Conservation (phyloP, 2,113 vertebrate species). For the Epinephelus lanceolatus region DNA sequence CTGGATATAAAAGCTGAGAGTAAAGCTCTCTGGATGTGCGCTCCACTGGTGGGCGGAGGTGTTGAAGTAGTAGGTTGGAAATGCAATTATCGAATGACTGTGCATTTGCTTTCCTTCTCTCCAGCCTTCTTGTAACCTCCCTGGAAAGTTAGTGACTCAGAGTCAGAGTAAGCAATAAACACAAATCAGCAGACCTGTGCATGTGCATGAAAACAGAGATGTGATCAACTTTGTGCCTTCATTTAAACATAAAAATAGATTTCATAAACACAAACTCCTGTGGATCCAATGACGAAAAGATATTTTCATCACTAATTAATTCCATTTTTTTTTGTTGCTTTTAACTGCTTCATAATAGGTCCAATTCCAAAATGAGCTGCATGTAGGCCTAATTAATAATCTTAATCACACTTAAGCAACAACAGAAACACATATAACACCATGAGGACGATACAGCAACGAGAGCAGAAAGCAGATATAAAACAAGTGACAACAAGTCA, state of each 20-base stretch:
- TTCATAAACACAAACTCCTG: background rate
- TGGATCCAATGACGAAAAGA: background rate
- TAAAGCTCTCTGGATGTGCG: background rate
- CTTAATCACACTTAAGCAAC: background rate
- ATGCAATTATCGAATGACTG: background rate
- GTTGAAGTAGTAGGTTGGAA: background rate
- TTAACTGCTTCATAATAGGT: no score
- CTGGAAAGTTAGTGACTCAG: background rate
- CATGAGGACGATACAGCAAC: background rate
- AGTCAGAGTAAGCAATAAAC: background rate
- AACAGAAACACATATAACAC: background rate
- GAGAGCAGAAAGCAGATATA: background rate
- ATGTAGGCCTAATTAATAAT: no score
- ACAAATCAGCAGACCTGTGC: background rate
- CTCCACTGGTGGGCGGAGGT: background rate
- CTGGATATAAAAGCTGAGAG: no score
- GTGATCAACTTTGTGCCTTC: background rate
- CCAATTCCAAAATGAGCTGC: background rate
- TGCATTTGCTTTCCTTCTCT: background rate
- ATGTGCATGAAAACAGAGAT: background rate
- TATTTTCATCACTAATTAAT: background rate
- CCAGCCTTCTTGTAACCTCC: no score
- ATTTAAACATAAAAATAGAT: background rate
- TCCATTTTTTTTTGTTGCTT: background rate
- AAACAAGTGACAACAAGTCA: background rate